Base-by-base conservation (phyloP, 2,797 vertebrate species). In the Pampus argenteus region DNA sequence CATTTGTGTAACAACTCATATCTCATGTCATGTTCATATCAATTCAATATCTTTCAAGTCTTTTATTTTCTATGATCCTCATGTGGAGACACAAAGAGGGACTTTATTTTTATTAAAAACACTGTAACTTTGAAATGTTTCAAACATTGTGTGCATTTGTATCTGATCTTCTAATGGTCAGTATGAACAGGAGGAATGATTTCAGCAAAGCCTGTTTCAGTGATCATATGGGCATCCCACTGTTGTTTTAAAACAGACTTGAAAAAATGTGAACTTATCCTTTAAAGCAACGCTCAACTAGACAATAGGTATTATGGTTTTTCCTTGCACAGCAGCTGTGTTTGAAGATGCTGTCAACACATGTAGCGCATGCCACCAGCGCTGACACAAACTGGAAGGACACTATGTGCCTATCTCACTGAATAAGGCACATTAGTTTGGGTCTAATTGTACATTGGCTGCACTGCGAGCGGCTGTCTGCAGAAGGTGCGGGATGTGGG, bases 401-500 rank as follows among this genome's bases (percentile, higher is more conserved):
- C 77, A 66, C 45, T 6, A 3, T 44, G 54, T 54, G 11, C 15
- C 25, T n/a, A 17, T 45, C 61, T 51, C 44, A 4, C 18, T 6
- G 28, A 23, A 71, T 28, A 54, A 74, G 14, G 47, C 66, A n/a
- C 59, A 58, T 11, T 23, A n/a, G n/a, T 59, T 38, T 7, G 6
- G 9, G n/a, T 36, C 40, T 64, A 52, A 58, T 67, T 55, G 34
- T 34, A 31, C 34, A 1, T 9, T 60, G 61, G 60, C 51, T 68
- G 25, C 13, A 29, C 45, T 20, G 23, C 14, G 40, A 36, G 42
- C 1, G 0, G 11, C 58, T 50, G 47, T 47, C 6, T 26, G 51
- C 42, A 54, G 59, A 64, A 28, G 20, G 31, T 20, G 42, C 5
- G 4, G n/a, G 60, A 44, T 6, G 45, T 68, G 50, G 76, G 70